phyloP scores from a whole-genome alignment of 2,797 vertebrate species.

The Schizothorax lantsangensis region DNA sequence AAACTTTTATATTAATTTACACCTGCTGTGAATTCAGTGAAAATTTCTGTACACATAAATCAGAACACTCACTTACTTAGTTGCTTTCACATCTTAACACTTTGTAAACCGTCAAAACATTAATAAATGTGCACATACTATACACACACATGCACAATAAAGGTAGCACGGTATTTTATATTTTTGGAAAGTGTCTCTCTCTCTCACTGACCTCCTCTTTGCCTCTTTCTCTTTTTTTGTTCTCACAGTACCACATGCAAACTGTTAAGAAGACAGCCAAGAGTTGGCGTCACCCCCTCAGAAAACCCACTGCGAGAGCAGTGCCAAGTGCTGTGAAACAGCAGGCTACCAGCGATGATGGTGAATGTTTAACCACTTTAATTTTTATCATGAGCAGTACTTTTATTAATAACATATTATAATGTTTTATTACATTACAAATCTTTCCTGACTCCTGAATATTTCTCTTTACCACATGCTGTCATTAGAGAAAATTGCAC shows the following conservation, averaged over 20 bases:
- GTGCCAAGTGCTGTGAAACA: conserved; percentile 92
- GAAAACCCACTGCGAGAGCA: conserved; percentile 90
- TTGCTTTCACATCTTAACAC: background rate
- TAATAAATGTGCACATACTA: conserved; percentile 12
- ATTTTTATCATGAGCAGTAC: background rate
- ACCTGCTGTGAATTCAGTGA: background rate
- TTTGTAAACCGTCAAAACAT: background rate
- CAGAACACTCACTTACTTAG: background rate
- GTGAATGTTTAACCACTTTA: conserved; percentile 69
- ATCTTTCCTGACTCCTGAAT: background rate
- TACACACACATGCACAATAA: conserved; percentile 26
- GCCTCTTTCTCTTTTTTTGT: background rate
- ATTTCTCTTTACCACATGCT: background rate
- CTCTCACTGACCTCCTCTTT: conserved; percentile 2
- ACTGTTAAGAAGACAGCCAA: conserved; percentile 83
- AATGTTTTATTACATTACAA: background rate
- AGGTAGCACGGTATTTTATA: background rate
- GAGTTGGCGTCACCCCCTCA: conserved; percentile 93
- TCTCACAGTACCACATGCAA: conserved; percentile 72
- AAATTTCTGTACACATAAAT: background rate
- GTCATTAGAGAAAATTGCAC: background rate
- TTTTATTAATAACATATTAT: background rate
- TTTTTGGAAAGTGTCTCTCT: background rate
- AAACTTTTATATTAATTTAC: background rate
- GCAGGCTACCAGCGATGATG: conserved; percentile 88